Percentiles rank a stretch among this genome's conserved stretches.
Conservation (phyloP, 2,797 vertebrate species). For the Petrocephalus schoutedeni region DNA sequence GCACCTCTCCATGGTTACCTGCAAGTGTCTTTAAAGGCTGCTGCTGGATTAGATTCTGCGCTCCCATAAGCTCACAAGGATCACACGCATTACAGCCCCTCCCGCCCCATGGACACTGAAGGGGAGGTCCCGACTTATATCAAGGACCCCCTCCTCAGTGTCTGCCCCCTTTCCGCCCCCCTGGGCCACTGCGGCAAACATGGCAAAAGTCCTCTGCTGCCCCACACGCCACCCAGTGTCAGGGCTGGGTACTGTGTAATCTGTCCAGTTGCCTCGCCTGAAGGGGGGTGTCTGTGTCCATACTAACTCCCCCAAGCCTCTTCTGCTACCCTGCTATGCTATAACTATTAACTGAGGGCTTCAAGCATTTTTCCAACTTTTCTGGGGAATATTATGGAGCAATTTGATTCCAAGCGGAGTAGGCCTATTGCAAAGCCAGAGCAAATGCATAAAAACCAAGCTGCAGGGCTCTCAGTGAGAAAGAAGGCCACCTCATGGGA, state of each 20-base stretch:
- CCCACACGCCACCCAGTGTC: neutral
- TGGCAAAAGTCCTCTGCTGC: neutral
- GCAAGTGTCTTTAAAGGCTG: constrained; percentile 61
- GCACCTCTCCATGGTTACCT: constrained; percentile 69
- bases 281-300: neutral
- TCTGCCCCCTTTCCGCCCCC: neutral
- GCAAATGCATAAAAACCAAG: neutral
- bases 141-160: neutral
- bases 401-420: neutral
- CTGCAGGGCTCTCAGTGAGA: neutral
- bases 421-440: neutral
- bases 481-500: neutral
- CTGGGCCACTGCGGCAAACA: neutral
- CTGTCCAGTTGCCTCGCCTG: neutral
- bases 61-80: constrained; percentile 13
- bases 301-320: neutral
- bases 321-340: neutral
- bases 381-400: neutral
- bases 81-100: constrained; percentile 12
- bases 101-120: neutral
- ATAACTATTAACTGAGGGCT: neutral
- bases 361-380: too few relatives aligned
- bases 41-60: constrained; percentile 60
- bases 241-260: neutral
- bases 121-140: neutral